phyloP scores from a whole-genome alignment of 1,140 invertebrate species.

The Drosophila pachea region DNA sequence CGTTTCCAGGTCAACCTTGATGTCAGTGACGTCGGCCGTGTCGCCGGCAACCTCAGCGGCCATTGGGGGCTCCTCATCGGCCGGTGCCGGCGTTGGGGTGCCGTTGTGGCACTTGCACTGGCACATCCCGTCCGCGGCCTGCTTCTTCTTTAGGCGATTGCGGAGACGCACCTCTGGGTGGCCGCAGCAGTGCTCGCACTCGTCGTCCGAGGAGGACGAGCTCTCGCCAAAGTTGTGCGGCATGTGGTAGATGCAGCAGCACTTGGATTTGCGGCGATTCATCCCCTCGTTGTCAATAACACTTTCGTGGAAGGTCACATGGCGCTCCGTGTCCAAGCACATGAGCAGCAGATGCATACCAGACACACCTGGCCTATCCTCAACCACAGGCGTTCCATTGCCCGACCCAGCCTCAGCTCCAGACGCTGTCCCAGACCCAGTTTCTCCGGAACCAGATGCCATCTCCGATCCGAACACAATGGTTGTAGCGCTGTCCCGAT shows the following conservation, averaged over 20 bases:
- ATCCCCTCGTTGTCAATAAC: slow-evolving; percentile 95
- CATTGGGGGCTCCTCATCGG: neutral
- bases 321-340: slow-evolving; percentile 84
- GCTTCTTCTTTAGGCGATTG: slow-evolving; percentile 61
- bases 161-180: slow-evolving; percentile 86
- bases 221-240: slow-evolving; percentile 89
- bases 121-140: neutral
- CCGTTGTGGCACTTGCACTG: slow-evolving; percentile 1
- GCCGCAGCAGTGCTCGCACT: slow-evolving; percentile 92
- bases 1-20: neutral
- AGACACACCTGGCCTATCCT: slow-evolving; percentile 14
- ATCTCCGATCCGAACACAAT: neutral
- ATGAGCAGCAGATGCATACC: slow-evolving; percentile 79
- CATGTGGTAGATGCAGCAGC: slow-evolving; percentile 94
- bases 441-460: neutral
- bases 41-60: slow-evolving; percentile 9
- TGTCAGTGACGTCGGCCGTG: neutral
- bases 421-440: neutral
- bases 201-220: slow-evolving; percentile 87
- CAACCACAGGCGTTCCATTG: neutral
- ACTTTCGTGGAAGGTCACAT: slow-evolving; percentile 91
- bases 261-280: slow-evolving; percentile 96
- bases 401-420: neutral
- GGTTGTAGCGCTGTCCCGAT: slow-evolving; percentile 2
- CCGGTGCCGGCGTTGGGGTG: neutral